Conservation (phyloP, 2,797 vertebrate species). For the Notolabrus celidotus region DNA sequence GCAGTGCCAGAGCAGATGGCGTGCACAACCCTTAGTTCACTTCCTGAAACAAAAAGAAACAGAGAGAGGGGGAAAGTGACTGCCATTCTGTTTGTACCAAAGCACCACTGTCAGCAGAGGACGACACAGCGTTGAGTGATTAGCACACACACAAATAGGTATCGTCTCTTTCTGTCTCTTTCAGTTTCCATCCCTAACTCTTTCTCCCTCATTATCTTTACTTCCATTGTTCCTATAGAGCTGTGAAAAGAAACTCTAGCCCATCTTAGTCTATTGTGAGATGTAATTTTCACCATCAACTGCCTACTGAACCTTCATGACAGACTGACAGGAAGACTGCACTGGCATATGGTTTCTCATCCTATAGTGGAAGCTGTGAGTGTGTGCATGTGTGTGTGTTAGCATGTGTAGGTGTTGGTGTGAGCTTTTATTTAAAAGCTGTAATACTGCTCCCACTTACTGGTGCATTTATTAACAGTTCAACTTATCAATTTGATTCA, state of each 20-base stretch:
- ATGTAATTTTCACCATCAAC: conserved; percentile 51
- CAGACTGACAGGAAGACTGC: conserved; percentile 46
- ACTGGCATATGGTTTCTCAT: conserved; percentile 22
- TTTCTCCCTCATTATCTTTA: conserved; percentile 18
- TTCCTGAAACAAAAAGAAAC: conserved; percentile 43
- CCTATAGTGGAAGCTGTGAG: background rate
- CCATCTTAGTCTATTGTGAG: conserved; percentile 51
- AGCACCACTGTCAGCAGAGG: conserved; percentile 53
- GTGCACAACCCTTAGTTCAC: conserved; percentile 44
- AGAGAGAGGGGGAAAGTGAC: background rate
- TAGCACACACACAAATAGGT: conserved; percentile 20
- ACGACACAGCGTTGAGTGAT: conserved; percentile 57
- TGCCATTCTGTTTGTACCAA: conserved; percentile 31
- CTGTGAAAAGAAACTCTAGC: conserved; percentile 46
- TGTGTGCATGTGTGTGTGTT: background rate
- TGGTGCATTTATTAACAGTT: too few relatives aligned
- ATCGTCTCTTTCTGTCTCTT: conserved; percentile 10
- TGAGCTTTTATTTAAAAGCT: background rate
- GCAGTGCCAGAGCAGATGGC: conserved; percentile 61
- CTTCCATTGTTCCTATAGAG: conserved; percentile 34
- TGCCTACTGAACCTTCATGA: conserved; percentile 67
- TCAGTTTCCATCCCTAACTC: conserved; percentile 25
- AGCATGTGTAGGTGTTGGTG: background rate
- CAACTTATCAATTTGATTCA: too few relatives aligned
- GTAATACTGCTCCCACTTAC: too few relatives aligned